A percentile compares a stretch with the other conserved stretches of the same genome.
Conservation (phyloP, 37 sponge, comb jelly and placozoan genomes). For the Dysidea cf. avara region DNA sequence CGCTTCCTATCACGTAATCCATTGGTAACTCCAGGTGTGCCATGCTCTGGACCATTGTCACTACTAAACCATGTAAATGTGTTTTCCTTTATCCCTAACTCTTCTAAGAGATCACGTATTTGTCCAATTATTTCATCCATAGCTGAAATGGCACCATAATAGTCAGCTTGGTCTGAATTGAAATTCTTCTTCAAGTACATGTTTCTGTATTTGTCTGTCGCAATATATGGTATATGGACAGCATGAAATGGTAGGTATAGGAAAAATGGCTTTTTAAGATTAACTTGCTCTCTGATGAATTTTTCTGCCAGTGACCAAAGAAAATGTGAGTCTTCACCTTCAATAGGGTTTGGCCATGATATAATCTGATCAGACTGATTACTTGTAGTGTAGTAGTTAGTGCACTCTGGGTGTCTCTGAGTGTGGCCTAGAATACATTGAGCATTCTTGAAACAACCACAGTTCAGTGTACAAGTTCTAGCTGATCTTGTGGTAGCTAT, state of each 20-base stretch:
- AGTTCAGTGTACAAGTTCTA: slow-evolving; percentile 64
- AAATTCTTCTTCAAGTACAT: slow-evolving; percentile 16
- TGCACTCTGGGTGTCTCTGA: slow-evolving; percentile 19
- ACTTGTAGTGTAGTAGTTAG: slow-evolving; percentile 21
- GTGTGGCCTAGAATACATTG: slow-evolving; percentile 42
- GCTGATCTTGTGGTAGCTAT: slow-evolving; percentile 54
- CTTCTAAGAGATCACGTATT: slow-evolving; percentile 27
- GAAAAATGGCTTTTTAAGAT: slow-evolving; percentile 42
- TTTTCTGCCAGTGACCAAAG: slow-evolving; percentile 15
- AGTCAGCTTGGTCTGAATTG: slow-evolving; percentile 16
- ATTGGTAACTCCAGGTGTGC: slow-evolving; percentile 39
- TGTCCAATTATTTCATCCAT: slow-evolving; percentile 60
- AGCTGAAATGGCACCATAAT: too few relatives aligned
- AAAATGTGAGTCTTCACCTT: slow-evolving; percentile 62
- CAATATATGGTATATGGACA: slow-evolving; percentile 58
- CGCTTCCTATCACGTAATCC: slow-evolving; percentile 49
- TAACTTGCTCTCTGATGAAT: slow-evolving; percentile 18
- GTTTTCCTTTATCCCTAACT: slow-evolving; percentile 42
- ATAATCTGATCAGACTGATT: background rate
- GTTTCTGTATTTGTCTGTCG: slow-evolving; percentile 28
- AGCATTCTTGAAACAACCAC: slow-evolving; percentile 56
- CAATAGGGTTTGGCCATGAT: slow-evolving; percentile 2
- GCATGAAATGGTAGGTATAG: too few relatives aligned
- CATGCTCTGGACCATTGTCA: slow-evolving; percentile 53
- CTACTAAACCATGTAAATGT: slow-evolving; percentile 68